Evolutionary conservation across 1,140 invertebrate genomes (phyloP).

Genomic region (Pararge aegeria): DNA sequence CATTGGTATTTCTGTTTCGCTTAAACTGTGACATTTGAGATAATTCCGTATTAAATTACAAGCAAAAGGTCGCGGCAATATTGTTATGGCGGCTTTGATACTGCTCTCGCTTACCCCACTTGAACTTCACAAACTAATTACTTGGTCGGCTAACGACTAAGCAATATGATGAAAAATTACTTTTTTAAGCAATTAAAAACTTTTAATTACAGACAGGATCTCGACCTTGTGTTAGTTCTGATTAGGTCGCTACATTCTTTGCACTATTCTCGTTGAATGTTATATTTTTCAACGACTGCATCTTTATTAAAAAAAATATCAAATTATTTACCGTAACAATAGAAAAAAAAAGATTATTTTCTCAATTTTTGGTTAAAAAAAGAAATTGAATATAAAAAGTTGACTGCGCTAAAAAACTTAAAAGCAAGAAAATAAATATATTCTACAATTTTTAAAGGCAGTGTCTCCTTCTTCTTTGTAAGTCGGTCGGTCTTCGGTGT

Average conservation of each 20-base stretch:
- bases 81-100: neutral
- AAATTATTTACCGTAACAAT: no score
- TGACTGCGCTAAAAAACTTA: no score
- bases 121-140: slow-evolving; percentile 6
- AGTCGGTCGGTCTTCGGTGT: no score
- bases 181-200: slow-evolving; percentile 7
- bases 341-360: no score
- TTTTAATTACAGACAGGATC: slow-evolving; percentile 9
- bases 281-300: neutral
- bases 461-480: no score
- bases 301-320: no score
- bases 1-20: neutral
- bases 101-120: slow-evolving; percentile 2
- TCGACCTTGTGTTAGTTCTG: neutral
- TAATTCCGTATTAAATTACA: neutral
- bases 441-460: no score
- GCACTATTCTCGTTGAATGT: neutral
- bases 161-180: slow-evolving; percentile 12
- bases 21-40: neutral
- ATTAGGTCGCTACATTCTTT: neutral
- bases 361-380: no score
- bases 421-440: no score
- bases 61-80: no score
- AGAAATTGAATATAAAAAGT: no score
- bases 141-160: slow-evolving; percentile 8